Conservation (phyloP, 2,888 invertebrate species). For the Dermolepida albohirtum region DNA sequence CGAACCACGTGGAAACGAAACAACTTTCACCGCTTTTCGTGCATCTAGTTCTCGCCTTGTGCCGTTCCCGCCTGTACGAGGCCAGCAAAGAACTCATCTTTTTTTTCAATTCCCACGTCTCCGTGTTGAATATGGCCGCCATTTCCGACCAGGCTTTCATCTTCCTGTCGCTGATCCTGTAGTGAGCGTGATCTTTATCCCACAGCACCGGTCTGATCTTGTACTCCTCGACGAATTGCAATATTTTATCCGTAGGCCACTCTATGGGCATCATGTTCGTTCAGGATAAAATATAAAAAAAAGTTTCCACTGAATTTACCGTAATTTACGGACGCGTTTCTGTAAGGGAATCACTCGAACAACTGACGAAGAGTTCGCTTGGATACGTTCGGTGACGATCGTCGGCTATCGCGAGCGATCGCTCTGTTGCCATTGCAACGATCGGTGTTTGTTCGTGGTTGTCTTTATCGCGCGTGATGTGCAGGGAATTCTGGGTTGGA, state of each 20-base stretch:
- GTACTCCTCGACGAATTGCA: constrained; percentile 37
- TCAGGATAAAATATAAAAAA: neutral
- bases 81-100: constrained; percentile 47
- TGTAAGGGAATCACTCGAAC: too few species aligned
- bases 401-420: constrained; percentile 19
- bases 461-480: constrained; percentile 2
- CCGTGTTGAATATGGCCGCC: constrained; percentile 26
- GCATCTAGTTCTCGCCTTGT: constrained; percentile 12
- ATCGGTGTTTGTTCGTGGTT: constrained; percentile 6
- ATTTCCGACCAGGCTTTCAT: constrained; percentile 37
- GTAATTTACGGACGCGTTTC: neutral
- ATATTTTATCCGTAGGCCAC: constrained; percentile 10
- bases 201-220: constrained; percentile 28
- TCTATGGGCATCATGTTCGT: constrained; percentile 11
- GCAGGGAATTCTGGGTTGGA: neutral
- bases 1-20: constrained; percentile 26
- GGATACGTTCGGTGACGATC: constrained; percentile 18
- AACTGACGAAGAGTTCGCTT: constrained; percentile 10
- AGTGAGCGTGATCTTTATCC: constrained; percentile 28
- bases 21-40: neutral
- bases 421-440: neutral
- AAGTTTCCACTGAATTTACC: neutral
- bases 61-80: constrained; percentile 45
- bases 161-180: constrained; percentile 15
- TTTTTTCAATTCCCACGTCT: constrained; percentile 30